Percentiles rank a stretch among this genome's conserved stretches.
Conservation (phyloP, 2,113 vertebrate genomes). For the Plecotus auritus region DNA sequence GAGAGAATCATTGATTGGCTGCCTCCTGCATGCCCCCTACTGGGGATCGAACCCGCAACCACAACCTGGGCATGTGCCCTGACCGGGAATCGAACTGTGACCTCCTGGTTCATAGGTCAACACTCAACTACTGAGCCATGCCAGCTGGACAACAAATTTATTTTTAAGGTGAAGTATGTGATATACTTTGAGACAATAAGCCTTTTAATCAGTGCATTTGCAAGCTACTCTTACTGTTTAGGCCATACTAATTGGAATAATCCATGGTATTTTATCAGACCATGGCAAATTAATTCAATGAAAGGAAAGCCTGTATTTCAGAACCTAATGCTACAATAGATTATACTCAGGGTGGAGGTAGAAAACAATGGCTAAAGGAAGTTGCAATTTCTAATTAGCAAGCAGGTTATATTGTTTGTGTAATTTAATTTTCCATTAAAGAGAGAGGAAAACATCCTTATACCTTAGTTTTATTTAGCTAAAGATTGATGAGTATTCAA, state of each 20-base stretch:
- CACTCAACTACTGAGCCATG: no score
- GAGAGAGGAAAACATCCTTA: neutral
- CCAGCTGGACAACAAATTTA: neutral
- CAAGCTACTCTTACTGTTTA: conserved; percentile 27
- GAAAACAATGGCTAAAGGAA: conserved; percentile 18
- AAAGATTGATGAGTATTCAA: neutral
- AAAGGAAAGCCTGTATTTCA: conserved; percentile 53
- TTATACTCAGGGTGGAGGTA: conserved; percentile 5
- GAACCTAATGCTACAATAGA: conserved; percentile 16
- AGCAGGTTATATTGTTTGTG: conserved; percentile 16
- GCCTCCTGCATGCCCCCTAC: no score
- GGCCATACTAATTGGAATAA: conserved; percentile 33
- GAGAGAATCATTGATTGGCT: no score
- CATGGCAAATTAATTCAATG: conserved; percentile 44
- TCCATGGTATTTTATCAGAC: conserved; percentile 56
- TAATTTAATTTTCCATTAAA: conserved; percentile 38
- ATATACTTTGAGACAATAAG: conserved; percentile 24
- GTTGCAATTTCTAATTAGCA: conserved; percentile 13
- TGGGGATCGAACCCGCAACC: no score
- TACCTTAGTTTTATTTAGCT: conserved; percentile 20
- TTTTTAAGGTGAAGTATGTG: conserved; percentile 12
- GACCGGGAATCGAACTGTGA: no score
- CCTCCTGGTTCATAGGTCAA: no score
- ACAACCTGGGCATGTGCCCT: no score
- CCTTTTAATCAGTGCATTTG: conserved; percentile 7